Conservation (phyloP, 1,140 invertebrate genomes). For the Rhagoletis zephyria region DNA sequence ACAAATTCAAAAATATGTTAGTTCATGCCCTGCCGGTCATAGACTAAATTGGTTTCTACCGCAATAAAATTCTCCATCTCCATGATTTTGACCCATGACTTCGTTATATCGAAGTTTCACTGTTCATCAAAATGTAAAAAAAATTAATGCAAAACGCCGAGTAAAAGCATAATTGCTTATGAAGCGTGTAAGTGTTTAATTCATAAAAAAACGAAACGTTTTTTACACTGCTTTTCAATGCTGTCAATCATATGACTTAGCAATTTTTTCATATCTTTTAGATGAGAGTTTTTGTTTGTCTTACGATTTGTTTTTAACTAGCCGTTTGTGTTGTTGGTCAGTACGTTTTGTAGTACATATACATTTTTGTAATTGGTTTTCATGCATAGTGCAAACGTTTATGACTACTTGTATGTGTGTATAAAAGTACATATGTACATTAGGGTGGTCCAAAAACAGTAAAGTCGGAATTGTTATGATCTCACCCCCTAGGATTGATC, state of each 20-base stretch:
- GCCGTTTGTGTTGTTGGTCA: background rate
- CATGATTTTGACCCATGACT: too few relatives aligned
- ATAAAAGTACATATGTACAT: background rate
- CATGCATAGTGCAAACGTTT: constrained; percentile 2
- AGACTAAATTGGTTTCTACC: too few relatives aligned
- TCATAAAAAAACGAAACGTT: constrained; percentile 32
- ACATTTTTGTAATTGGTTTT: constrained; percentile 48
- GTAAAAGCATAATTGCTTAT: constrained; percentile 25
- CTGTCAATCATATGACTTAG: constrained; percentile 46
- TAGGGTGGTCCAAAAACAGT: too few relatives aligned
- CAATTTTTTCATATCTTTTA: background rate
- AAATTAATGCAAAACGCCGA: constrained; percentile 9
- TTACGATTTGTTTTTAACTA: background rate
- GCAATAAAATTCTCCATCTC: too few relatives aligned
- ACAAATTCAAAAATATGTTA: too few relatives aligned
- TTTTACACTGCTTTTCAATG: background rate
- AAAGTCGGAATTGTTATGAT: too few relatives aligned
- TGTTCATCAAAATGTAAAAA: background rate
- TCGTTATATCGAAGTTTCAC: too few relatives aligned
- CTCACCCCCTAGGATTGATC: too few relatives aligned
- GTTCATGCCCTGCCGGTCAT: too few relatives aligned
- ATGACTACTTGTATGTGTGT: background rate
- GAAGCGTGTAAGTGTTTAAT: constrained; percentile 44
- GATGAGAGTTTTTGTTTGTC: background rate
- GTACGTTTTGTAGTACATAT: background rate